A percentile compares a stretch with the other conserved stretches of the same genome.
These are phyloP conservation scores for Tethea ocularis DNA, from an alignment of 2,888 invertebrate species.

Conservation along the genomic window DNA sequence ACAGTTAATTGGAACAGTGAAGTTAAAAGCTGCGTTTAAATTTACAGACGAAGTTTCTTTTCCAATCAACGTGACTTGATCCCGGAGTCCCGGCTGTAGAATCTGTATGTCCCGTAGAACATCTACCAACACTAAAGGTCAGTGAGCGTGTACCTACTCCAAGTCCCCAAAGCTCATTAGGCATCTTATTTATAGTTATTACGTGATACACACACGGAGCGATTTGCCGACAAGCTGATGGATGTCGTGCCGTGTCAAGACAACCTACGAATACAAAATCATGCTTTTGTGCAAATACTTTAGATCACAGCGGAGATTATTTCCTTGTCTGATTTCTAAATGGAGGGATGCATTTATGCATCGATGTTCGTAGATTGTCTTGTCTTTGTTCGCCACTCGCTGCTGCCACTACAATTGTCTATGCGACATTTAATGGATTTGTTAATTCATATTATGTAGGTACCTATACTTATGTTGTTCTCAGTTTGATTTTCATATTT, in stretches of 20 bases:
- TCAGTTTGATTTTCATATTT: too few relatives aligned
- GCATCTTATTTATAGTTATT: slow-evolving; percentile 58
- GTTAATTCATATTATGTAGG: background rate
- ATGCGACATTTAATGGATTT: too few relatives aligned
- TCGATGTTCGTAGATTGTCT: background rate
- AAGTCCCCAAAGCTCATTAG: slow-evolving; percentile 42
- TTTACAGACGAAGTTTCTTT: too few relatives aligned
- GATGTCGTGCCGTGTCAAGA: slow-evolving; percentile 51
- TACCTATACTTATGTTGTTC: too few relatives aligned
- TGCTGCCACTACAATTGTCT: background rate
- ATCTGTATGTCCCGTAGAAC: background rate
- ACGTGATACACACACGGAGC: slow-evolving; percentile 60
- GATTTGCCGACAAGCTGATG: slow-evolving; percentile 58
- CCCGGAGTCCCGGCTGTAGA: background rate
- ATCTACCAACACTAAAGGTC: slow-evolving; percentile 4
- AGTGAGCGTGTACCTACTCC: background rate
- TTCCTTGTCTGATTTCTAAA: slow-evolving; percentile 10
- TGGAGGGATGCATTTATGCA: slow-evolving; percentile 9
- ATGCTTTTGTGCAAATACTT: slow-evolving; percentile 13
- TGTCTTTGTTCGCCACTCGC: background rate
- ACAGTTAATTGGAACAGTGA: background rate
- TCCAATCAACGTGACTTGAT: too few relatives aligned
- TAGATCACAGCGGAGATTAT: slow-evolving; percentile 6
- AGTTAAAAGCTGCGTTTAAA: too few relatives aligned
- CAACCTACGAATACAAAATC: slow-evolving; percentile 53